Evolutionary conservation across 2,113 vertebrate species (phyloP).

Genomic region (Anthoscopus minutus): DNA sequence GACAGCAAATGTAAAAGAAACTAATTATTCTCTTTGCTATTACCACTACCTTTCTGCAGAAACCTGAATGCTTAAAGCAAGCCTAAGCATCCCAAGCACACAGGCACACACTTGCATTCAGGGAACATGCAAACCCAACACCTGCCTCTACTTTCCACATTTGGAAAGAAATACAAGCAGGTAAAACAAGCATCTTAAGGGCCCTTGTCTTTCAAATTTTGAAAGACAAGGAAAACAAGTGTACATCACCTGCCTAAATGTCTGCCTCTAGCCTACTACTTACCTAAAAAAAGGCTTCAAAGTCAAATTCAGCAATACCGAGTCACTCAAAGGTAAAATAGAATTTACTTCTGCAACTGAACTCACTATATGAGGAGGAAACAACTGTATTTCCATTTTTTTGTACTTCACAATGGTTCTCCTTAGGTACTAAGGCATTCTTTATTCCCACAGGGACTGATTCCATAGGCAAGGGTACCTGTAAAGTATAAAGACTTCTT

Average conservation of each 20-base stretch:
- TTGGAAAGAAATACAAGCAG: slow-evolving; percentile 7
- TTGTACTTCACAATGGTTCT: not conserved
- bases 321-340: not conserved
- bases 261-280: not conserved
- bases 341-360: not conserved
- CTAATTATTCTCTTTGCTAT: not conserved
- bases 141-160: slow-evolving; percentile 29
- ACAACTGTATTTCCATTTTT: not conserved
- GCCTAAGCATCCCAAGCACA: not conserved
- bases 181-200: not conserved
- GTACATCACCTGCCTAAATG: not conserved
- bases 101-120: not conserved
- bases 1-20: not conserved
- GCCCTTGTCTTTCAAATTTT: not conserved
- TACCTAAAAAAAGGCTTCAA: not conserved
- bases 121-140: slow-evolving; percentile 20
- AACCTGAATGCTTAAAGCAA: not conserved
- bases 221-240: not conserved
- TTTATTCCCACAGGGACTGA: not conserved
- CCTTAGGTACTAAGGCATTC: not conserved
- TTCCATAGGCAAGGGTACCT: not conserved
- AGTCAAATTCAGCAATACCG: not conserved
- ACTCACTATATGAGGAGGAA: not conserved
- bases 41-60: not conserved
- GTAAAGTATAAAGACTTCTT: not conserved